phyloP scores from a whole-genome alignment of 2,113 vertebrate genomes.

The Aleadryas rufinucha region DNA sequence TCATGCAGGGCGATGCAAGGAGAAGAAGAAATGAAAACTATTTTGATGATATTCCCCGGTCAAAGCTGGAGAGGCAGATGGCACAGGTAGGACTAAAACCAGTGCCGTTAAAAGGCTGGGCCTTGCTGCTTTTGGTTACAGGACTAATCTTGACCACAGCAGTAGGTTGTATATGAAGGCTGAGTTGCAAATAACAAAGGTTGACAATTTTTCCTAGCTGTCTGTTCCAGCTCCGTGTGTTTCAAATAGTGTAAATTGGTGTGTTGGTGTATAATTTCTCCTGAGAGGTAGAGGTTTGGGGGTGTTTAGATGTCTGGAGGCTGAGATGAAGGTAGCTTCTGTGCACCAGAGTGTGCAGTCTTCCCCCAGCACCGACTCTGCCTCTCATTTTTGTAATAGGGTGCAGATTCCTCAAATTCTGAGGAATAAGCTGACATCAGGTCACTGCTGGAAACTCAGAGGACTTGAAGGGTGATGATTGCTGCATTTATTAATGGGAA shows the following conservation, averaged over 20 bases:
- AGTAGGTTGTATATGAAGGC: neutral
- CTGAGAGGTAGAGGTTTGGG: neutral
- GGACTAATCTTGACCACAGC: neutral
- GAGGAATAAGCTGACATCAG: neutral
- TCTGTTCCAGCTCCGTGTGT: neutral
- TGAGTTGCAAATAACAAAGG: neutral
- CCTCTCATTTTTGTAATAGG: neutral
- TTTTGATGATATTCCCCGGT: slow-evolving; percentile 97
- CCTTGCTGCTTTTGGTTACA: neutral
- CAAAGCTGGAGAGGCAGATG: slow-evolving; percentile 99
- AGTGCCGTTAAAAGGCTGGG: neutral
- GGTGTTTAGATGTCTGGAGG: neutral
- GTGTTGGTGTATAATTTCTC: neutral
- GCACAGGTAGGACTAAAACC: slow-evolving; percentile 89
- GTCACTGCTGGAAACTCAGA: neutral
- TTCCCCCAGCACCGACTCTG: neutral
- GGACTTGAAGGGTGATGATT: neutral
- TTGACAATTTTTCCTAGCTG: neutral
- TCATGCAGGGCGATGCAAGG: slow-evolving; percentile 99
- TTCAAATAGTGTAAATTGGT: neutral
- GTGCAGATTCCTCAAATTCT: neutral
- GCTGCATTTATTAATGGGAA: neutral
- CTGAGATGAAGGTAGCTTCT: neutral
- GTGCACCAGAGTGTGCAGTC: neutral
- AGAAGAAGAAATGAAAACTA: slow-evolving; percentile 98